Conservation (phyloP, 2,113 vertebrate genomes). For the Neodontobutis hainanensis region DNA sequence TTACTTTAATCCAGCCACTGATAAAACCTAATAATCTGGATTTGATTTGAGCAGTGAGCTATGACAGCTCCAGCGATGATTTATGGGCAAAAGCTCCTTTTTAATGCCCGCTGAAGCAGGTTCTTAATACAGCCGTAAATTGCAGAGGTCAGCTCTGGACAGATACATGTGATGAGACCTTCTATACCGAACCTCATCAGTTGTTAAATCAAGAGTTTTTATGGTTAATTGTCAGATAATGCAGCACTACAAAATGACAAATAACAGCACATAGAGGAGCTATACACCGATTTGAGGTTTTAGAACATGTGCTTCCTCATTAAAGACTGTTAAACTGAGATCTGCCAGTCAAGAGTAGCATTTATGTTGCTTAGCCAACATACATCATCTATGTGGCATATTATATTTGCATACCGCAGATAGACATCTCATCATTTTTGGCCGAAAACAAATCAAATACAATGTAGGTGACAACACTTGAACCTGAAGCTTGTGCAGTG, state of each 20-base stretch:
- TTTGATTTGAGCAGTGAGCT: conserved; percentile 43
- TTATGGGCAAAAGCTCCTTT: conserved; percentile 33
- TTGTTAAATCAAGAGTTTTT: conserved; percentile 51
- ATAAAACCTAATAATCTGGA: conserved; percentile 30
- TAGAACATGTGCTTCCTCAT: too few species aligned
- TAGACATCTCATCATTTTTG: too few species aligned
- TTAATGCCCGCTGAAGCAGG: conserved; percentile 31
- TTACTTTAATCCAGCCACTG: conserved; percentile 41
- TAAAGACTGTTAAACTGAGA: too few species aligned
- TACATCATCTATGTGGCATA: too few species aligned
- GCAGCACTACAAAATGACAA: conserved; percentile 14
- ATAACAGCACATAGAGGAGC: too few species aligned
- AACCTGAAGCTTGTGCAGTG: too few species aligned
- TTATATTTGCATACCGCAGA: too few species aligned
- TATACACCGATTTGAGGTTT: too few species aligned
- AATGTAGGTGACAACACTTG: too few species aligned
- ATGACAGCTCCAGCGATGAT: conserved; percentile 24
- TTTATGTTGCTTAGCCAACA: too few species aligned
- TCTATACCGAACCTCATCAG: conserved; percentile 5
- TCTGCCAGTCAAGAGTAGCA: too few species aligned
- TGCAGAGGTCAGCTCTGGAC: conserved; percentile 44
- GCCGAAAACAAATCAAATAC: too few species aligned
- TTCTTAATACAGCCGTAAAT: conserved; percentile 45
- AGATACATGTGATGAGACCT: conserved; percentile 11
- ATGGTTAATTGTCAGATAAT: conserved; percentile 35